phyloP scores from a whole-genome alignment of 1,140 invertebrate species.

The Aradophagus sp. region DNA sequence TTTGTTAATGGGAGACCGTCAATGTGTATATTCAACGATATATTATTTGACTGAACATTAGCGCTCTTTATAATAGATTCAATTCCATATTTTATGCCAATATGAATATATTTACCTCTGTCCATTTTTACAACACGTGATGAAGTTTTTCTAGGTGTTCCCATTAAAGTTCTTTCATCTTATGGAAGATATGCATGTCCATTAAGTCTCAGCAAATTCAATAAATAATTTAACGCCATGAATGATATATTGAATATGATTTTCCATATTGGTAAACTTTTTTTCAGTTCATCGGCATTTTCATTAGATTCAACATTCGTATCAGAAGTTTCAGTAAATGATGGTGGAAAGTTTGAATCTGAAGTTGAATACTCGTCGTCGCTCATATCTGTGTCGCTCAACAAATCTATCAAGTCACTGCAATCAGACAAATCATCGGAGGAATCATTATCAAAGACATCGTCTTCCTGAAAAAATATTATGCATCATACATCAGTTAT shows the following conservation, averaged over 20 bases:
- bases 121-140: background rate
- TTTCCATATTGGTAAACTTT: slow-evolving; percentile 11
- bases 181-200: slow-evolving; percentile 6
- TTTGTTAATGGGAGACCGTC: slow-evolving; percentile 12
- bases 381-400: slow-evolving; percentile 9
- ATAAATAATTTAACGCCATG: slow-evolving; percentile 7
- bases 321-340: background rate
- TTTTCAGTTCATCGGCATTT: background rate
- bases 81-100: slow-evolving; percentile 9
- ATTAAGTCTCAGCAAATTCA: slow-evolving; percentile 3
- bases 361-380: slow-evolving; percentile 17
- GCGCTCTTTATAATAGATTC: slow-evolving; percentile 1
- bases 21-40: slow-evolving; percentile 1
- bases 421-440: background rate
- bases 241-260: slow-evolving; percentile 8
- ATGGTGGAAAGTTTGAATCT: background rate
- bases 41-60: background rate
- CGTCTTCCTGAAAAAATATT: slow-evolving; percentile 10
- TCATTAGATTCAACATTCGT: background rate
- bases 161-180: slow-evolving; percentile 7
- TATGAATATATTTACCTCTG: slow-evolving; percentile 13
- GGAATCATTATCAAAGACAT: slow-evolving; percentile 5
- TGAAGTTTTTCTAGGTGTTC: slow-evolving; percentile 3
- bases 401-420: slow-evolving; percentile 6
- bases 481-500: too few relatives aligned